Evolutionary conservation across 2,888 invertebrate genomes (phyloP).

Genomic region (Clostera curtula): DNA sequence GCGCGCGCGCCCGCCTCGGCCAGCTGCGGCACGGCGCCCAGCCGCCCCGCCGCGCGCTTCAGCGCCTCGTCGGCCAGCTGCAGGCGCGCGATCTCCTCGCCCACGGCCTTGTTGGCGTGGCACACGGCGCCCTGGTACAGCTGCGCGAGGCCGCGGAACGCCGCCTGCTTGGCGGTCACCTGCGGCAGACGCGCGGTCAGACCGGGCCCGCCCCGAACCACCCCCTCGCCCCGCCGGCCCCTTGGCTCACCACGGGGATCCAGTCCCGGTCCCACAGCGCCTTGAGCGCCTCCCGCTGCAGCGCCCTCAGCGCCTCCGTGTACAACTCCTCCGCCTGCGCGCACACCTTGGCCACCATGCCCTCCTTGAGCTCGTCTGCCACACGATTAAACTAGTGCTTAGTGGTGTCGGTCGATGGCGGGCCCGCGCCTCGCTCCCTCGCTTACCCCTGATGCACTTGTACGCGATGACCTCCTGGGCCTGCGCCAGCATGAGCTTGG

Average conservation of each 20-base stretch:
- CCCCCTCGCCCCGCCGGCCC: not conserved
- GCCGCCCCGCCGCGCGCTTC: constrained; percentile 32
- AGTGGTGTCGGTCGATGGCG: no score
- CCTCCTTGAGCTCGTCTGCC: constrained; percentile 96
- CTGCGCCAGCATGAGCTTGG: constrained; percentile 95
- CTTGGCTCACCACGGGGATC: constrained; percentile 78
- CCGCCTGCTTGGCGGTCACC: constrained; percentile 90
- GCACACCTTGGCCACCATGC: constrained; percentile 92
- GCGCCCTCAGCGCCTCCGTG: constrained; percentile 88
- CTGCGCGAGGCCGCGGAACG: constrained; percentile 91
- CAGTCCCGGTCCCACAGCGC: constrained; percentile 94
- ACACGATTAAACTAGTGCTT: no score
- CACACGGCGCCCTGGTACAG: constrained; percentile 91
- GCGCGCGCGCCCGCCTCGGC: constrained; percentile 60
- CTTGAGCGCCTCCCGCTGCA: constrained; percentile 89
- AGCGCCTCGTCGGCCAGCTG: constrained; percentile 66
- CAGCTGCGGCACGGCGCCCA: constrained; percentile 4
- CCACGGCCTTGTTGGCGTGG: constrained; percentile 84
- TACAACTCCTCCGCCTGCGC: constrained; percentile 96
- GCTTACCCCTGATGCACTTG: constrained; percentile 89
- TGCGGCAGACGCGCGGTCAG: constrained; percentile 29
- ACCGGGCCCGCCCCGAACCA: not conserved
- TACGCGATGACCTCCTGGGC: constrained; percentile 98
- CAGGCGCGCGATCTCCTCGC: constrained; percentile 93
- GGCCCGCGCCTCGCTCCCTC: not conserved